Evolutionary conservation across 2,113 vertebrate species (phyloP).

Genomic region (Anoura caudifer): DNA sequence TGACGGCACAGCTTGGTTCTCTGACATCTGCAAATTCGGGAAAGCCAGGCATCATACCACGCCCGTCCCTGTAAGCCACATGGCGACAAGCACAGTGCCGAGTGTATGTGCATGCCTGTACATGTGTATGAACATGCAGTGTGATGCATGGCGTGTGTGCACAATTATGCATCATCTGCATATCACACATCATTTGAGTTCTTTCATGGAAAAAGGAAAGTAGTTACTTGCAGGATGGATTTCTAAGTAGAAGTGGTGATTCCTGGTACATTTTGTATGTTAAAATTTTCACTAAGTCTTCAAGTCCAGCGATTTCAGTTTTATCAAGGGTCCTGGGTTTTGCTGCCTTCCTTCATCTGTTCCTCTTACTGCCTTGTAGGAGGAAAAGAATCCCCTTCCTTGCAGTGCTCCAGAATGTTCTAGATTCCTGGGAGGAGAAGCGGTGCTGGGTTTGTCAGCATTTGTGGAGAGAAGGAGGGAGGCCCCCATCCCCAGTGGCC

Average conservation of each 20-base stretch:
- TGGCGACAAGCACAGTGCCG: accelerated
- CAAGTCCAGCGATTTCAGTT: background rate
- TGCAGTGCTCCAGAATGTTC: background rate
- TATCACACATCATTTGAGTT: too few species aligned
- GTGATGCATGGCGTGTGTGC: accelerated
- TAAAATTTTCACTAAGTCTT: background rate
- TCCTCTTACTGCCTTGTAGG: background rate
- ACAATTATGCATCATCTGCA: too few species aligned
- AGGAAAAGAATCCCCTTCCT: background rate
- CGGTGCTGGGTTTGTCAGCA: accelerated
- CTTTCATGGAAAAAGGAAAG: background rate
- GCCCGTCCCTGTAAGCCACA: background rate
- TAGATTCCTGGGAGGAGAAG: background rate
- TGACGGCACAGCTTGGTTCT: accelerated
- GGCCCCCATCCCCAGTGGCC: background rate
- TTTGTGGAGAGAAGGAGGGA: background rate
- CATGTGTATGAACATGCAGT: accelerated
- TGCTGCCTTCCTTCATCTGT: background rate
- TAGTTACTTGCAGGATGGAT: background rate
- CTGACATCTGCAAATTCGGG: background rate
- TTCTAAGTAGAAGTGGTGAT: background rate
- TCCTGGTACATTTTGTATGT: background rate
- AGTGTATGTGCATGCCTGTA: too few species aligned
- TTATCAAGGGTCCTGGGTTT: background rate
- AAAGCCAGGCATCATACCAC: accelerated